Percentiles rank a stretch among this genome's conserved stretches.
phyloP scores from a whole-genome alignment of 2,797 vertebrate genomes.

The Sciaenops ocellatus region DNA sequence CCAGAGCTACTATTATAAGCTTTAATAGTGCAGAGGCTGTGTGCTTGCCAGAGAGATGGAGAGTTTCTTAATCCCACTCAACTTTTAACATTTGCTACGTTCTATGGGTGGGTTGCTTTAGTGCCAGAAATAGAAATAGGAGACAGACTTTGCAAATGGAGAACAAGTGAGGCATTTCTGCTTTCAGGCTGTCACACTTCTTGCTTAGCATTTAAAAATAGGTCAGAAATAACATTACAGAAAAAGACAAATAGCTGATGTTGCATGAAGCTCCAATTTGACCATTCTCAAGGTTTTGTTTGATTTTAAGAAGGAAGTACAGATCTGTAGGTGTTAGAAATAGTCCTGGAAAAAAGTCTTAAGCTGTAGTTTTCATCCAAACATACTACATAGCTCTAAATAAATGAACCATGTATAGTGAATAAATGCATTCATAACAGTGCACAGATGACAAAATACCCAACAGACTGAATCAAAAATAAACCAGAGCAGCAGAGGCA shows the following conservation, averaged over 20 bases:
- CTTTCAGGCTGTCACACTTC: not conserved
- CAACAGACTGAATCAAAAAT: too few species aligned
- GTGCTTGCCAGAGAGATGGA: not conserved
- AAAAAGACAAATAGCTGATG: not conserved
- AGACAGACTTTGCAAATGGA: not conserved
- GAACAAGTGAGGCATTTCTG: conserved; percentile 6
- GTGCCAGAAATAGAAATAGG: conserved; percentile 49
- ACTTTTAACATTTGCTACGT: conserved; percentile 28
- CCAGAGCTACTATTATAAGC: conserved; percentile 43
- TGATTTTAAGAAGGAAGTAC: too few species aligned
- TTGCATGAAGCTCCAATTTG: not conserved
- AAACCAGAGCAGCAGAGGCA: not conserved
- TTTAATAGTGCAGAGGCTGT: conserved; percentile 25
- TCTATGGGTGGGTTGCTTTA: conserved; percentile 12
- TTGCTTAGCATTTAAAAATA: not conserved
- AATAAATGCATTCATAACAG: too few species aligned
- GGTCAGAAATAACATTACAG: not conserved
- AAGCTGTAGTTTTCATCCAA: too few species aligned
- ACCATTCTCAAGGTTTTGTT: too few species aligned
- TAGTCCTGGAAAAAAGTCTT: too few species aligned
- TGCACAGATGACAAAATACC: too few species aligned
- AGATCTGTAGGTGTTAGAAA: too few species aligned
- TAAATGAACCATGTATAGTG: too few species aligned
- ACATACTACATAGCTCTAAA: too few species aligned
- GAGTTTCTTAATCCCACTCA: conserved; percentile 38